Percentiles rank a stretch among this genome's conserved stretches.
Evolutionary conservation across 2,888 invertebrate species (phyloP).

Genomic region (Nycteola revayana): DNA sequence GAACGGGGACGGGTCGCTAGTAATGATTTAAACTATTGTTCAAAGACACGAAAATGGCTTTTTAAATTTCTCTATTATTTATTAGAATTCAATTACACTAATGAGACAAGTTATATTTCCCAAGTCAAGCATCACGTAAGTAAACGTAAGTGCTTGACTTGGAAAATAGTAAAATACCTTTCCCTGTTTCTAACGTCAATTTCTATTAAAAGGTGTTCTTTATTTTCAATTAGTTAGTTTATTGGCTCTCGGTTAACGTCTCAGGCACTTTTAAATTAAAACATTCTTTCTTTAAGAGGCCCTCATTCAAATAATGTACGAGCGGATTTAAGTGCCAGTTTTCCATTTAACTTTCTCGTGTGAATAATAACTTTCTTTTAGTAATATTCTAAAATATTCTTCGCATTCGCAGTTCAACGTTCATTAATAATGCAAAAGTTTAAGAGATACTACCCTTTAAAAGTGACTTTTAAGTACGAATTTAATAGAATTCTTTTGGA

Average conservation of each 20-base stretch:
- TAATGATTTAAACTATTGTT: no score
- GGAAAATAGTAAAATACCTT: no score
- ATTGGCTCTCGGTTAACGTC: not conserved
- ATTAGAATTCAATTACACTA: no score
- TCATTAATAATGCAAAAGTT: conserved; percentile 35
- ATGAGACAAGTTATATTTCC: no score
- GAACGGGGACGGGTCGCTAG: no score
- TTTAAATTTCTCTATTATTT: no score
- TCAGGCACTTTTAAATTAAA: conserved; percentile 5
- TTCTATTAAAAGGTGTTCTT: not conserved
- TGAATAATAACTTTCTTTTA: conserved; percentile 18
- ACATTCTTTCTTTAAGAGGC: conserved; percentile 7
- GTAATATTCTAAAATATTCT: conserved; percentile 21
- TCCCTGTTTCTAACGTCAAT: no score
- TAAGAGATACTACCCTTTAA: conserved; percentile 14
- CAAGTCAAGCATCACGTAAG: no score
- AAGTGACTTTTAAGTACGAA: conserved; percentile 10
- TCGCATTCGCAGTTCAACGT: conserved; percentile 19
- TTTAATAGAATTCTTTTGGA: conserved; percentile 20
- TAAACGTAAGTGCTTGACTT: no score
- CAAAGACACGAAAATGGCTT: no score
- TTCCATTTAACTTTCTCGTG: conserved; percentile 27
- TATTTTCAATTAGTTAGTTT: not conserved
- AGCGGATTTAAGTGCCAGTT: conserved; percentile 15
- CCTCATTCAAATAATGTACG: conserved; percentile 17